A percentile compares a stretch with the other conserved stretches of the same genome.
Evolutionary conservation across 2,113 vertebrate genomes (phyloP).

Genomic region (Balaenoptera acutorostrata): DNA sequence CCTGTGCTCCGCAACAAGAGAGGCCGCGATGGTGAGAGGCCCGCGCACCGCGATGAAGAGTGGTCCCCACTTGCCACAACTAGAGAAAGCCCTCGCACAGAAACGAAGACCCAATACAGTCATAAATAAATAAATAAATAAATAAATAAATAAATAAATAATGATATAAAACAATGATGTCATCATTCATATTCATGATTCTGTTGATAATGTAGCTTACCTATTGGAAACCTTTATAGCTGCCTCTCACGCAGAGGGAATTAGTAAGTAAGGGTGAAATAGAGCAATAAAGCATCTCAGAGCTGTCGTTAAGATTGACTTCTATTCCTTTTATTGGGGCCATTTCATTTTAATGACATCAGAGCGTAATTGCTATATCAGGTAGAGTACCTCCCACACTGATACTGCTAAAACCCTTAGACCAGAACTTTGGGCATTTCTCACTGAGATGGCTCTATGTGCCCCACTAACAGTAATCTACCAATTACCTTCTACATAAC

Average conservation of each 20-base stretch:
- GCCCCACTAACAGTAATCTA: background rate
- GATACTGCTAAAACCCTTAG: background rate
- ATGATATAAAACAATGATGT: background rate
- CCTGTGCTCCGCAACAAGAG: too few species aligned
- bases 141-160: too few species aligned
- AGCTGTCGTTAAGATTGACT: conserved; percentile 38
- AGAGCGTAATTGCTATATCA: conserved; percentile 35
- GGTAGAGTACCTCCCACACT: background rate
- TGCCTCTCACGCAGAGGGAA: background rate
- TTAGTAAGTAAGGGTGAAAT: conserved; percentile 26
- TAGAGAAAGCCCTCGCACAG: too few species aligned
- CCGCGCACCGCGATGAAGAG: too few species aligned
- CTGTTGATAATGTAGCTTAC: background rate
- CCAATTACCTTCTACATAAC: background rate
- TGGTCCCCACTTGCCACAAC: too few species aligned
- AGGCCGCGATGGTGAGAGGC: too few species aligned
- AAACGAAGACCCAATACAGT: too few species aligned
- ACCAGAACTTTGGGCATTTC: background rate
- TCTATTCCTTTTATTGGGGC: conserved; percentile 35
- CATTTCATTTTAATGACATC: conserved; percentile 53
- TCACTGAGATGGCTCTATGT: background rate
- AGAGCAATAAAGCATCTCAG: conserved; percentile 8
- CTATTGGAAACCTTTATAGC: conserved; percentile 7
- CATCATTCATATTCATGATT: background rate
- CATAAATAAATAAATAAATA: too few species aligned